These are phyloP conservation scores for Pachypeltis micranthus DNA, from an alignment of 1,140 invertebrate genomes.

Conservation along the genomic window DNA sequence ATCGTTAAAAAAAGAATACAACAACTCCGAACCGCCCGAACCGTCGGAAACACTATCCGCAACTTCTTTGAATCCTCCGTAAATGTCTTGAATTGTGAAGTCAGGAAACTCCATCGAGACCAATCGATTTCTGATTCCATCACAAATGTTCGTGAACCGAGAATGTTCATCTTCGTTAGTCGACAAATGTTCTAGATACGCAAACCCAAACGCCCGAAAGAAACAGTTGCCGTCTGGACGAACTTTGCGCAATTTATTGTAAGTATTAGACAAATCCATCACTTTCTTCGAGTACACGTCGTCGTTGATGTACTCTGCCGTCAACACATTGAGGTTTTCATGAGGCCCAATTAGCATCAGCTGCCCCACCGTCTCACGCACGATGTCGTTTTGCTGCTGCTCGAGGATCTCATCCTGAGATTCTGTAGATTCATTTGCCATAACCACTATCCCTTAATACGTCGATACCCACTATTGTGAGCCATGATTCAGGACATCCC, in stretches of 20 bases:
- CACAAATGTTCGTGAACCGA: slow-evolving; percentile 67
- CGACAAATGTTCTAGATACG: slow-evolving; percentile 80
- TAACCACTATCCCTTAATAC: no score
- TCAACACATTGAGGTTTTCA: slow-evolving; percentile 35
- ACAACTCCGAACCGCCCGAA: slow-evolving; percentile 45
- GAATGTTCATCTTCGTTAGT: slow-evolving; percentile 69
- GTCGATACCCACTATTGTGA: no score
- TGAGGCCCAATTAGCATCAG: neutral
- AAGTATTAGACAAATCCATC: slow-evolving; percentile 59
- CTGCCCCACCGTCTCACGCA: neutral
- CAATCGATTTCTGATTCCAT: slow-evolving; percentile 76
- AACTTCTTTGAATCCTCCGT: slow-evolving; percentile 97
- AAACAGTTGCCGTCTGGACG: slow-evolving; percentile 95
- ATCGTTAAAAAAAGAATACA: slow-evolving; percentile 71
- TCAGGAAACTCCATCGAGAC: slow-evolving; percentile 81
- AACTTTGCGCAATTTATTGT: slow-evolving; percentile 60
- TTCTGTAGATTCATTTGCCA: no score
- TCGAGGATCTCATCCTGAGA: no score
- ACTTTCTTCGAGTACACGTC: slow-evolving; percentile 77
- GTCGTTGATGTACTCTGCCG: slow-evolving; percentile 77
- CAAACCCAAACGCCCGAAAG: slow-evolving; percentile 89
- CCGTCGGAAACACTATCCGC: slow-evolving; percentile 57
- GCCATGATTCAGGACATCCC: no score
- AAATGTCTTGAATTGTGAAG: slow-evolving; percentile 96
- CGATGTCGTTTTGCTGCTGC: neutral